Conservation (phyloP, 2,888 invertebrate genomes). For the Cataglyphis altisquamis region DNA sequence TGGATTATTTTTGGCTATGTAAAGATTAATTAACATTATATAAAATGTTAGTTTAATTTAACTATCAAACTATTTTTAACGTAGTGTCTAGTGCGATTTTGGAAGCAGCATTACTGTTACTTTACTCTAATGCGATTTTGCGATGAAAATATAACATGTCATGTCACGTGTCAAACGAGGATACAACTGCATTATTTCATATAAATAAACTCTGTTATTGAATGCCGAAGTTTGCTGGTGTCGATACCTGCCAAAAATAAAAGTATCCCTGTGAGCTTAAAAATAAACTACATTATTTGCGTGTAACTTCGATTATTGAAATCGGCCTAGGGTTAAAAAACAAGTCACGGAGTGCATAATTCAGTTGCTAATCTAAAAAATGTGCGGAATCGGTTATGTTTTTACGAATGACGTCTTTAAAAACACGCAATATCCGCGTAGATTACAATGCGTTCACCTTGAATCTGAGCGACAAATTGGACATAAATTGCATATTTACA, state of each 20-base stretch:
- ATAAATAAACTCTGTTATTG: slow-evolving; percentile 49
- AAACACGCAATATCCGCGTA: slow-evolving; percentile 16
- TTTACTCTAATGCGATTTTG: slow-evolving; percentile 11
- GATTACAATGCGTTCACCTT: slow-evolving; percentile 40
- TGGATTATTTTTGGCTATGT: background rate
- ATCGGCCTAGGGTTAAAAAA: slow-evolving; percentile 10
- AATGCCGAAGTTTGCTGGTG: slow-evolving; percentile 11
- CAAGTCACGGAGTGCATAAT: slow-evolving; percentile 1
- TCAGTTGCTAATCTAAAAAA: background rate
- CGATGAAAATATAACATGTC: slow-evolving; percentile 43
- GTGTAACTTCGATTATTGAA: slow-evolving; percentile 4
- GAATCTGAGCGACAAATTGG: slow-evolving; percentile 32
- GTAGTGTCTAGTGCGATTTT: background rate
- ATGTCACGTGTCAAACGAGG: slow-evolving; percentile 29
- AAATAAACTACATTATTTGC: slow-evolving; percentile 34
- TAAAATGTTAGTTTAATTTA: slow-evolving; percentile 23
- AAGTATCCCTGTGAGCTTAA: background rate
- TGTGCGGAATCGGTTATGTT: background rate
- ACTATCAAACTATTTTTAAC: background rate
- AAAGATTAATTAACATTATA: slow-evolving; percentile 15
- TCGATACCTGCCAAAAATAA: slow-evolving; percentile 45
- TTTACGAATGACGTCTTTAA: slow-evolving; percentile 14
- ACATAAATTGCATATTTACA: slow-evolving; percentile 26
- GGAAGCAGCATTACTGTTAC: background rate
- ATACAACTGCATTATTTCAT: slow-evolving; percentile 27